Percentiles rank a stretch among this genome's conserved stretches.
Conservation (phyloP, 2,888 invertebrate genomes). For the Sussaba pulchella region DNA sequence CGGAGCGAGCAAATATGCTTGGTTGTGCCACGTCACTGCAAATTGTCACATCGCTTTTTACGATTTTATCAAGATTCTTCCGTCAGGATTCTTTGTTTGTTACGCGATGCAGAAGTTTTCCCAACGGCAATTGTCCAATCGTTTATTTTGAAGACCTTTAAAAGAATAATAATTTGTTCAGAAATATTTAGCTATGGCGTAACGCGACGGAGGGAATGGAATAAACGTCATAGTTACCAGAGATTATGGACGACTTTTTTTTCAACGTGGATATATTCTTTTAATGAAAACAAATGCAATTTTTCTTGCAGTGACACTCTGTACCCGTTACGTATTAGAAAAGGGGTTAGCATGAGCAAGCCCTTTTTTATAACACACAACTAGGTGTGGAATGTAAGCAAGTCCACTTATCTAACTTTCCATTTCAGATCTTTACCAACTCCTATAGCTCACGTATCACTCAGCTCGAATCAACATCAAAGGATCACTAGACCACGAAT, state of each 20-base stretch:
- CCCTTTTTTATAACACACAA: not conserved
- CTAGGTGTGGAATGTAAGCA: not conserved
- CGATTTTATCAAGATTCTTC: conserved; percentile 26
- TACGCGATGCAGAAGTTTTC: conserved; percentile 10
- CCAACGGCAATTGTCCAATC: not conserved
- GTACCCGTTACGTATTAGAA: too few relatives aligned
- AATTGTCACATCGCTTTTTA: conserved; percentile 31
- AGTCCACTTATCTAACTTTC: not conserved
- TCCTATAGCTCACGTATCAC: not conserved
- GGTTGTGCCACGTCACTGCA: not conserved
- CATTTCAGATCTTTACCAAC: not conserved
- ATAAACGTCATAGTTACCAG: too few relatives aligned
- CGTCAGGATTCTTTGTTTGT: conserved; percentile 6
- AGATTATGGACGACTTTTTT: too few relatives aligned
- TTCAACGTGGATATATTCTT: too few relatives aligned
- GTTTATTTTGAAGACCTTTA: not conserved
- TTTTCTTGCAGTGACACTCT: too few relatives aligned
- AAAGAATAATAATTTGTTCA: conserved; percentile 5
- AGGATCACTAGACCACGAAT: conserved; percentile 6
- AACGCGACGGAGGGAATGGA: too few relatives aligned
- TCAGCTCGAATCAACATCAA: conserved; percentile 17
- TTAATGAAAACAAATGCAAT: too few relatives aligned
- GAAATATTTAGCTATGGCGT: too few relatives aligned
- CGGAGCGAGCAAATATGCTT: not conserved
- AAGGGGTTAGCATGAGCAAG: too few relatives aligned